Base-by-base conservation (phyloP, 1,140 invertebrate genomes). In the Babylonia areolata region DNA sequence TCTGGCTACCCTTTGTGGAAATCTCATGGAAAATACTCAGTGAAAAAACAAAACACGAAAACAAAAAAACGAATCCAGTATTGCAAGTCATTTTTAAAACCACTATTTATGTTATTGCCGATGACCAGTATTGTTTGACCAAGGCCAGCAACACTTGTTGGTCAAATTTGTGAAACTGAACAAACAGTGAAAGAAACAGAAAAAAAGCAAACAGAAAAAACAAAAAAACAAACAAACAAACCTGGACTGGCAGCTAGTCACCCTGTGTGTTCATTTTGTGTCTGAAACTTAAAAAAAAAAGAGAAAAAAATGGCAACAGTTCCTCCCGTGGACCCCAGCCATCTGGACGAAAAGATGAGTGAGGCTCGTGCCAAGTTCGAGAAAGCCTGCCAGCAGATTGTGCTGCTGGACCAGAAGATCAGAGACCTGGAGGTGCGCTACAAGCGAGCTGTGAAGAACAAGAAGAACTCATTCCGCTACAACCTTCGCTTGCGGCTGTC, bases 391-490 rank as follows among this genome's bases (percentile, higher is more conserved):
- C 92, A 93, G 81, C 92, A 93, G 88, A 93, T 93, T 71, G 91
- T 92, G 23, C 82, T 92, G 0, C 85, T 93, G 35, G 93, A 93
- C 79, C 91, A 93, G 86, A 93, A 93, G 87, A 92, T 93, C n/a
- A 90, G 90, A 73, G 93, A 93, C 73, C 85, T 93, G 77, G 93
- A 93, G 86, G 90, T 93, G 15, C 81, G 92, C 6, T 93, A 93
- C 83, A 91, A 91, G 84, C 88, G 93, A 37, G 93, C 93, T 35
- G 91, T 93, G 23, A 92, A 92, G 87, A 88, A 92, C 75, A 93
- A 93, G 86, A 92, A 92, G 75, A 93, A 93, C 86, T 93, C 92
- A 1, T 93, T 93, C 77, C 84, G 92, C 23, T 93, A 93, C 80
- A 93, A 93, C 83, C 87, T 93, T 64, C 79, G 93, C 39, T 85